These are phyloP conservation scores for Tragelaphus imberbis DNA, from an alignment of 2,113 vertebrate genomes.

Conservation along the genomic window DNA sequence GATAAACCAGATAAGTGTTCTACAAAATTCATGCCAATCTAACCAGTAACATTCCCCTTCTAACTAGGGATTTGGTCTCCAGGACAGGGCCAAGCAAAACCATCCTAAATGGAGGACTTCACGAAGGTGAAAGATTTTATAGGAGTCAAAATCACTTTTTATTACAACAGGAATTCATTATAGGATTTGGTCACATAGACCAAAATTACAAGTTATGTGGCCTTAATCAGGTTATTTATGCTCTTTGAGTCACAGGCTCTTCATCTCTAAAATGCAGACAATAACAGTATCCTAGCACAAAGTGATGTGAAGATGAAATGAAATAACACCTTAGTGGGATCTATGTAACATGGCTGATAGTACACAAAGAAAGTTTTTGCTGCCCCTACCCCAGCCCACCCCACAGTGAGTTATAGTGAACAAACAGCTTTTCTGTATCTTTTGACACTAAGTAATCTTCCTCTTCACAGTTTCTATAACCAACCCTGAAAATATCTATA, in stretches of 20 bases:
- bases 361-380: neutral
- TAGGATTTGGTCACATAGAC: neutral
- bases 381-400: neutral
- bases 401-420: neutral
- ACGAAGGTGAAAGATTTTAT: neutral
- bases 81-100: neutral
- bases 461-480: neutral
- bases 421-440: neutral
- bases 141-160: neutral
- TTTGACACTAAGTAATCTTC: neutral
- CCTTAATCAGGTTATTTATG: neutral
- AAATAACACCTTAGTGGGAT: neutral
- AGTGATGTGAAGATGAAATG: neutral
- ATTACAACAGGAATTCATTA: neutral
- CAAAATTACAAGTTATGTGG: neutral
- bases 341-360: neutral
- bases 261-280: neutral
- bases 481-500: neutral
- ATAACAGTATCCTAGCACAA: neutral
- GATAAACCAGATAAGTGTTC: neutral
- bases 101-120: neutral
- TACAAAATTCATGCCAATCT: neutral
- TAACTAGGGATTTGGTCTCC: neutral
- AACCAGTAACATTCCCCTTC: neutral
- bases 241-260: neutral